These are phyloP conservation scores for Platanista minor DNA, from an alignment of 2,113 vertebrate species.

Conservation along the genomic window DNA sequence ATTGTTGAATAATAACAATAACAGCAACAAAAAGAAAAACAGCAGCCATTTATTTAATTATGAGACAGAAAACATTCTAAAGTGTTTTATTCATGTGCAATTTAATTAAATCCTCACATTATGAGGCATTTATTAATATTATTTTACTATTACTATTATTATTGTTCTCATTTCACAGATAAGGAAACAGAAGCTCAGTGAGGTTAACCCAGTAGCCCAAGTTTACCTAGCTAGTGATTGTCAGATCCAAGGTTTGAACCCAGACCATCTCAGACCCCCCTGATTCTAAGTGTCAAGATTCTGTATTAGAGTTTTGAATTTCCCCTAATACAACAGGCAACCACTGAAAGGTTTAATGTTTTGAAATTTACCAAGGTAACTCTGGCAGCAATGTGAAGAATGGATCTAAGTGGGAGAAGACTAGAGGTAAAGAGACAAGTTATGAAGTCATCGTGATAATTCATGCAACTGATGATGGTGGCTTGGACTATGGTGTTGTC, in stretches of 20 bases:
- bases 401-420: not conserved
- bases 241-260: not conserved
- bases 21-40: not conserved
- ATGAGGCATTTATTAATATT: not conserved
- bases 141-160: not conserved
- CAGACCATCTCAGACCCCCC: not conserved
- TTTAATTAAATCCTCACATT: conserved; percentile 20
- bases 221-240: not conserved
- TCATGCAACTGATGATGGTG: not conserved
- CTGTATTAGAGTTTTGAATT: not conserved
- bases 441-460: not conserved
- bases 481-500: not conserved
- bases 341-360: not conserved
- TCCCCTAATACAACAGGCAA: not conserved
- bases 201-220: not conserved
- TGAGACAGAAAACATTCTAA: not conserved
- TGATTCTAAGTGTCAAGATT: not conserved
- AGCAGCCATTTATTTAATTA: conserved; percentile 40
- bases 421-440: not conserved
- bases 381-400: not conserved
- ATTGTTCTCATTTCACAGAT: conserved; percentile 9
- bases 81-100: not conserved
- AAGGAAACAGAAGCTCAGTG: not conserved
- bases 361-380: not conserved
- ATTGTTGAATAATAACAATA: conserved; percentile 19